Base-by-base conservation (phyloP, 2,113 vertebrate species). In the Emydocephalus ijimae region DNA sequence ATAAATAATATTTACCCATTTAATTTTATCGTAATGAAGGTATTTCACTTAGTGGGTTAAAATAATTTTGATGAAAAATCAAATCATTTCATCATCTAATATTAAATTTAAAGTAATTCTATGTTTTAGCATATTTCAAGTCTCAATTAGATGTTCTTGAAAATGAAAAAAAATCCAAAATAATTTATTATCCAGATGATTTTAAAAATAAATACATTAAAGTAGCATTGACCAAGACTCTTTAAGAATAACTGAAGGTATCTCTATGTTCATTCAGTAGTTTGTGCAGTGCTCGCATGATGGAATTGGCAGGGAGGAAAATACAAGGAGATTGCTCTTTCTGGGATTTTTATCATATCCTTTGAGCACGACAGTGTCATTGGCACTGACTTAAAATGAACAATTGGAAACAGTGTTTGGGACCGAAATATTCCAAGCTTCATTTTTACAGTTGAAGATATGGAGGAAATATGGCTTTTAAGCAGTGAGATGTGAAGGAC, bases 401-500 rank as follows among this genome's bases (percentile, higher is more conserved):
- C 92, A 96, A 95, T 57, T 94, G 91, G 96, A 97, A 96, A 94
- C 85, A 92, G 95, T 95, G 92, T 96, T 96, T 88, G 93, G 89
- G 93, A 90, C 85, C 95, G 93, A 96, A 98, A 96, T 96, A 96
- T 93, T 96, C 94, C 95, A 93, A 96, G 96, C 89, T 95, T 97
- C 92, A 64, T 90, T 95, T 97, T 97, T 96, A 90, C 94, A 95
- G 94, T 91, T 95, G 95, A 97, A 97, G 94, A 93, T 96, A 95
- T 89, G n/a, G 93, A 93, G 94, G 81, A 96, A 97, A 97, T 96
- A 98, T 98, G 95, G 95, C 97, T 97, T 61, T 97, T 95, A 97
- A 94, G 98, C 98, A 98, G 98, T 93, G 98, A 98, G 96, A 98
- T 94, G 96, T 99, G 98, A 99, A 99, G 98, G 98, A 98, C 98